Conservation (phyloP, 2,797 vertebrate genomes). For the Emys orbicularis region DNA sequence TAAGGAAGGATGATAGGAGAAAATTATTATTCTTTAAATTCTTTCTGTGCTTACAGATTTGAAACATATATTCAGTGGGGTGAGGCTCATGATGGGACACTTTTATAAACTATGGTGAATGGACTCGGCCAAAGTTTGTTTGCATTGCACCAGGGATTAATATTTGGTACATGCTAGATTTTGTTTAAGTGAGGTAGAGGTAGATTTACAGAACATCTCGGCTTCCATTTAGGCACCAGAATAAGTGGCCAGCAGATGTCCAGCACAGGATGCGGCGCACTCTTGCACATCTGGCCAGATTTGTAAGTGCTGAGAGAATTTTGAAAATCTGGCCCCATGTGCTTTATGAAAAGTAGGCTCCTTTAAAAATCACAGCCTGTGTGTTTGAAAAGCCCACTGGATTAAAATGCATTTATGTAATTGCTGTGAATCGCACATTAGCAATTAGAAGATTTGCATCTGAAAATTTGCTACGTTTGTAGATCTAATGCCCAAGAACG, state of each 20-base stretch:
- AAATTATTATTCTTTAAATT: neutral
- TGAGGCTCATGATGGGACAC: neutral
- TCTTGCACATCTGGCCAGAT: neutral
- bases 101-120: neutral
- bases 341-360: neutral
- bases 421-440: neutral
- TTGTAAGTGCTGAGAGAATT: neutral
- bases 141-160: neutral
- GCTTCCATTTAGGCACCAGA: neutral
- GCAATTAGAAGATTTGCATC: neutral
- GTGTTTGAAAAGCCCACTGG: neutral
- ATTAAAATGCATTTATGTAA: constrained; percentile 16
- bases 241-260: neutral
- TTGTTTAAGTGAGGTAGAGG: neutral
- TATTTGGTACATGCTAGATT: neutral
- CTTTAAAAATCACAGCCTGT: neutral
- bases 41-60: neutral
- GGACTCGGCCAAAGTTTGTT: neutral
- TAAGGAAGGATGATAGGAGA: neutral
- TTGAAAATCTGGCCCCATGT: neutral
- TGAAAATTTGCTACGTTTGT: constrained; percentile 9
- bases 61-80: neutral
- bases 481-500: neutral
- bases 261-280: neutral
- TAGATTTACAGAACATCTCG: neutral